These are phyloP conservation scores for Apotomis turbidana DNA, from an alignment of 2,888 invertebrate species.

Conservation along the genomic window DNA sequence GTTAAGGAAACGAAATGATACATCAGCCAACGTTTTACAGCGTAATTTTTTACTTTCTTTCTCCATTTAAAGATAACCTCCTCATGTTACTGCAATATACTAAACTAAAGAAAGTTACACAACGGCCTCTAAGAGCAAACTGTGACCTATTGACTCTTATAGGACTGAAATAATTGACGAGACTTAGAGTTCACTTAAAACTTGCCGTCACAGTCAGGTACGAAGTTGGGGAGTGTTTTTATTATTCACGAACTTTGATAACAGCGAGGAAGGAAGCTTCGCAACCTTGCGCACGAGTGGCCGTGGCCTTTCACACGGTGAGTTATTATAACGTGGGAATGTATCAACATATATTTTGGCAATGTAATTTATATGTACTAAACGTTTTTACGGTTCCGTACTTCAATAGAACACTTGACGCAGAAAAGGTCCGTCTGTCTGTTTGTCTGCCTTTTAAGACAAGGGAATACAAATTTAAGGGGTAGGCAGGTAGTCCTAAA, in stretches of 20 bases:
- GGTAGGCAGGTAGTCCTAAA: too few relatives aligned
- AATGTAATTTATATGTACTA: slow-evolving; percentile 23
- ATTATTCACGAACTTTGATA: slow-evolving; percentile 35
- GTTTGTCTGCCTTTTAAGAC: too few relatives aligned
- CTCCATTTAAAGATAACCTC: too few relatives aligned
- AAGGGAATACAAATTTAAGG: too few relatives aligned
- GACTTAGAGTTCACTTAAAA: slow-evolving; percentile 22
- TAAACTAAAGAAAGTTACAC: not conserved
- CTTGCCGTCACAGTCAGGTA: slow-evolving; percentile 8
- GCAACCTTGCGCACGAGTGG: slow-evolving; percentile 53
- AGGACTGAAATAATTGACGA: slow-evolving; percentile 27
- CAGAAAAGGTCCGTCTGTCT: too few relatives aligned
- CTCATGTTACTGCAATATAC: not conserved
- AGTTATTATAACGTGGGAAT: slow-evolving; percentile 50
- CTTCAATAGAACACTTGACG: too few relatives aligned
- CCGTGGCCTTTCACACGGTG: slow-evolving; percentile 57
- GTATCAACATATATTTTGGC: slow-evolving; percentile 40
- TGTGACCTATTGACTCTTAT: slow-evolving; percentile 10
- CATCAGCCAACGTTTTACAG: too few relatives aligned
- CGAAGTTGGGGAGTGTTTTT: slow-evolving; percentile 26
- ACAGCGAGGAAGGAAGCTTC: slow-evolving; percentile 53
- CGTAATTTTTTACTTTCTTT: too few relatives aligned
- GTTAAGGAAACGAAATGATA: too few relatives aligned
- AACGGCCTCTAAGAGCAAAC: not conserved
- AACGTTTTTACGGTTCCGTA: slow-evolving; percentile 1